These are phyloP conservation scores for Glaucidium brasilianum DNA, from an alignment of 2,113 vertebrate genomes.

Conservation along the genomic window DNA sequence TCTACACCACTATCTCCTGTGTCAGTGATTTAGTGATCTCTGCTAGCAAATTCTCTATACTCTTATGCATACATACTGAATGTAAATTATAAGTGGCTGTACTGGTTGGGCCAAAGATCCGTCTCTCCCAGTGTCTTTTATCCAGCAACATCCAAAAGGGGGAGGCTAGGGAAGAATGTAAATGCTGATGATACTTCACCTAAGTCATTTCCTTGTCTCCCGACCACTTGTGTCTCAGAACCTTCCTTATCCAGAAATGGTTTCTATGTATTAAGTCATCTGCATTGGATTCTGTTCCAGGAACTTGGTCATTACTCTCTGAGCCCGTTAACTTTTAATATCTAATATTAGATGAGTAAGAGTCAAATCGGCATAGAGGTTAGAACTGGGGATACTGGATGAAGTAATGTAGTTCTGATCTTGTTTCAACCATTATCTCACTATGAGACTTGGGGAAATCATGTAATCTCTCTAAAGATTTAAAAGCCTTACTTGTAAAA, in stretches of 20 bases:
- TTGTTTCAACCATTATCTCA: conserved; percentile 15
- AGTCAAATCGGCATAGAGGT: neutral
- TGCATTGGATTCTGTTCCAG: neutral
- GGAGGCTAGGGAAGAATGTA: neutral
- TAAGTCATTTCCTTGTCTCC: neutral
- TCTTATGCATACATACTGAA: neutral
- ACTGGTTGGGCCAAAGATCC: neutral
- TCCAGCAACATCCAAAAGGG: neutral
- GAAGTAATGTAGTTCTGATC: neutral
- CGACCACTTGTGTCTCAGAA: neutral
- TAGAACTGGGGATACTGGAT: neutral
- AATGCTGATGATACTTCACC: neutral
- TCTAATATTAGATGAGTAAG: neutral
- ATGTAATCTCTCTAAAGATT: neutral
- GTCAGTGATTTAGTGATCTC: neutral
- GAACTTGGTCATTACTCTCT: neutral
- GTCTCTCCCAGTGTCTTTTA: neutral
- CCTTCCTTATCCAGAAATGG: neutral
- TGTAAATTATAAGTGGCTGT: neutral
- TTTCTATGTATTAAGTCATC: neutral
- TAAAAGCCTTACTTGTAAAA: neutral
- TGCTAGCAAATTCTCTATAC: neutral
- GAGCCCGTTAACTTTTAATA: neutral
- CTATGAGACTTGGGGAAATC: neutral
- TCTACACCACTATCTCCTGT: neutral